Evolutionary conservation across 92 coral and sea anemone genomes (phyloP).

Genomic region (Phymanthus crucifer): DNA sequence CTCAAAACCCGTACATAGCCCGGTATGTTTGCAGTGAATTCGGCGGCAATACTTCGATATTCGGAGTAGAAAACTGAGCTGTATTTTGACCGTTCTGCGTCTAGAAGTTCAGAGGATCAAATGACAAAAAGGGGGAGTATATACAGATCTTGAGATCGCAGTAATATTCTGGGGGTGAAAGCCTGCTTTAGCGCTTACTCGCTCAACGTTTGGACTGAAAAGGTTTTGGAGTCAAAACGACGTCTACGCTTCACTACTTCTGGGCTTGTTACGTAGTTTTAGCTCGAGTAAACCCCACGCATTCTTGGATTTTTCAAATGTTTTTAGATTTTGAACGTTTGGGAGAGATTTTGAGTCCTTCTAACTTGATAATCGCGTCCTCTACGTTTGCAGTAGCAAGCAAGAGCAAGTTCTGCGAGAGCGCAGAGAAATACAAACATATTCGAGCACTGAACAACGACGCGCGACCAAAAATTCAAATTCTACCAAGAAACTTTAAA

Average conservation of each 20-base stretch:
- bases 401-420: conserved; percentile 31
- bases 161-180: conserved; percentile 3
- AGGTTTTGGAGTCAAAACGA: conserved; percentile 4
- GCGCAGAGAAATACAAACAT: conserved; percentile 38
- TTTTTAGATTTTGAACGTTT: not conserved
- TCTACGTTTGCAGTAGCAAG: conserved; percentile 22
- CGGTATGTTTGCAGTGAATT: conserved; percentile 19
- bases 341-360: not conserved
- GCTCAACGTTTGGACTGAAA: conserved; percentile 11
- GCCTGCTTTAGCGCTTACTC: not conserved
- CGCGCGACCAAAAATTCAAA: conserved; percentile 30
- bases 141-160: not conserved
- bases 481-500: not conserved
- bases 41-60: not conserved
- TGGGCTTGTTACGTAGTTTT: conserved; percentile 29
- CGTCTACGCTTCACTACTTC: conserved; percentile 37
- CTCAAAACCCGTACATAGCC: conserved; percentile 12
- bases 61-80: conserved; percentile 10
- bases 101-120: conserved; percentile 4
- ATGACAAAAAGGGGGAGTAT: conserved; percentile 16
- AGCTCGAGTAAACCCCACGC: conserved; percentile 23
- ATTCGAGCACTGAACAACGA: conserved; percentile 15
- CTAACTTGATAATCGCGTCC: not conserved
- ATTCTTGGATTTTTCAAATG: conserved; percentile 12
- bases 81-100: not conserved